These are phyloP conservation scores for Anhinga rufa DNA, from an alignment of 2,113 vertebrate genomes.

Conservation along the genomic window DNA sequence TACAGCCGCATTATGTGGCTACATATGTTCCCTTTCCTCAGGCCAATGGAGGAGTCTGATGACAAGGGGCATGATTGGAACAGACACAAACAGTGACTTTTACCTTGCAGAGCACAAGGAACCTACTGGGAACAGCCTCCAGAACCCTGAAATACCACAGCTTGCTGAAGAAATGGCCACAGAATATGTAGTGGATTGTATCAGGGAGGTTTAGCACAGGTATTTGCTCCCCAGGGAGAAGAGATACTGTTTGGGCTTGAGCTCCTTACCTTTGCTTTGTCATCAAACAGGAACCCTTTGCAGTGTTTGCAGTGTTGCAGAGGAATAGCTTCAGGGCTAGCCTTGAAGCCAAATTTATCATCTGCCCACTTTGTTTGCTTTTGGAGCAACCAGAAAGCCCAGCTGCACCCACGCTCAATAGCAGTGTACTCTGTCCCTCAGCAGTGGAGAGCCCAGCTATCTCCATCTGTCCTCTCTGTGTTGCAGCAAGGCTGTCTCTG, in stretches of 20 bases:
- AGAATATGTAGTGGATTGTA: not conserved
- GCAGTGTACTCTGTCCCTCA: not conserved
- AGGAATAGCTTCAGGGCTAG: not conserved
- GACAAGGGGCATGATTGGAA: not conserved
- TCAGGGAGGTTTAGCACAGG: not conserved
- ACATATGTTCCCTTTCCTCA: not conserved
- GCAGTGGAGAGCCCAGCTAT: not conserved
- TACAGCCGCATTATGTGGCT: not conserved
- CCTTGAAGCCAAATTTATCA: not conserved
- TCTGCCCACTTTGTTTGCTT: not conserved
- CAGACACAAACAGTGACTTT: not conserved
- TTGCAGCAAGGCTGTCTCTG: not conserved
- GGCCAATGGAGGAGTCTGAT: not conserved
- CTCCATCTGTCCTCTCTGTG: not conserved
- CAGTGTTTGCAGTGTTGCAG: not conserved
- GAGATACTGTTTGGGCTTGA: not conserved
- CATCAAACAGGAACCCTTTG: not conserved
- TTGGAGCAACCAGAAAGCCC: not conserved
- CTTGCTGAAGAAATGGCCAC: not conserved
- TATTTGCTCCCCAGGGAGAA: not conserved
- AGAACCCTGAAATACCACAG: not conserved
- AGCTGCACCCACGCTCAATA: accelerated
- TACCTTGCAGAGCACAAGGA: not conserved
- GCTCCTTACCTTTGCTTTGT: not conserved
- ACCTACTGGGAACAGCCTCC: not conserved